These are phyloP conservation scores for Notoglanidium macrostoma DNA, from an alignment of 2,797 vertebrate species.

Conservation along the genomic window DNA sequence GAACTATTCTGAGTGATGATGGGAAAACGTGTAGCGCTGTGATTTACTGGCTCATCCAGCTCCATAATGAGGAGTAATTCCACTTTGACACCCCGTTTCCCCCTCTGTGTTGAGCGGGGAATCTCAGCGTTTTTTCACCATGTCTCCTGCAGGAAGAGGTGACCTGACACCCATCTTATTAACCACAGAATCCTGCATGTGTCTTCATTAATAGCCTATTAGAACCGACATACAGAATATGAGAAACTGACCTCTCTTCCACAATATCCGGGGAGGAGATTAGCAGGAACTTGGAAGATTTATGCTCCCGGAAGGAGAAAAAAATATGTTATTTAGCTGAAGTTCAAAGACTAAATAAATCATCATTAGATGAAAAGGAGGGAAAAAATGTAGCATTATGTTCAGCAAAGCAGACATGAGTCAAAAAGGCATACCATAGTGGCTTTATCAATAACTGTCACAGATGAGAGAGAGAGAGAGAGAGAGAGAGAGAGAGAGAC, in stretches of 20 bases:
- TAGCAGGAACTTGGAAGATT: constrained; percentile 68
- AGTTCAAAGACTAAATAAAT: constrained; percentile 69
- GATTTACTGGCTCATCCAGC: constrained; percentile 77
- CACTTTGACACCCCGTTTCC: constrained; percentile 71
- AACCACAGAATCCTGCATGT: constrained; percentile 69
- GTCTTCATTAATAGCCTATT: constrained; percentile 75
- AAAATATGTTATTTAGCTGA: constrained; percentile 60
- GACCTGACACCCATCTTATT: constrained; percentile 75
- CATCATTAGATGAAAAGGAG: constrained; percentile 53
- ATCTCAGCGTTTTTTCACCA: constrained; percentile 64
- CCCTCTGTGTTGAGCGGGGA: constrained; percentile 49
- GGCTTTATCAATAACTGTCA: constrained; percentile 30
- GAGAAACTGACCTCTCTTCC: constrained; percentile 67
- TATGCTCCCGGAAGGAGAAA: constrained; percentile 56
- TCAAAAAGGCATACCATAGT: constrained; percentile 29
- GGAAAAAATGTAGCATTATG: constrained; percentile 25
- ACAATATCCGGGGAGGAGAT: constrained; percentile 67
- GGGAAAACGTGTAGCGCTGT: constrained; percentile 64
- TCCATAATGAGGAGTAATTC: constrained; percentile 81
- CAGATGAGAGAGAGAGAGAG: not conserved
- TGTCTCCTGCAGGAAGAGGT: constrained; percentile 65
- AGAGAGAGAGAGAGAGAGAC: not conserved
- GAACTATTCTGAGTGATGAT: constrained; percentile 75
- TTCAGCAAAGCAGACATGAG: constrained; percentile 32
- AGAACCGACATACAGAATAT: constrained; percentile 68